phyloP scores from a whole-genome alignment of 1,140 invertebrate genomes.

The silkworm (Bombyx mori) region ASM3026992v2 NC_085125.1:8148001-8148500 shows the following conservation, averaged over 20 bases:
- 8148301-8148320: neutral
- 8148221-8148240: slow-evolving; percentile 35
- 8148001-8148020: slow-evolving; percentile 13
- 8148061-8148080: slow-evolving; percentile 8
- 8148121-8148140: slow-evolving; percentile 18
- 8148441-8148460: no score
- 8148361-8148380: neutral
- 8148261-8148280: slow-evolving; percentile 25
- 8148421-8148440: no score
- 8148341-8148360: neutral
- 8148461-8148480: neutral
- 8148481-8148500: neutral
- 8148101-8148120: slow-evolving; percentile 10
- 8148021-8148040: neutral
- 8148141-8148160: slow-evolving; percentile 33
- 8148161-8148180: slow-evolving; percentile 40
- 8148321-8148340: no score
- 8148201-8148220: slow-evolving; percentile 41
- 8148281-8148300: slow-evolving; percentile 16
- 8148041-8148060: slow-evolving; percentile 4
- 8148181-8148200: slow-evolving; percentile 48
- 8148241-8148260: slow-evolving; percentile 12
- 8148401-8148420: neutral
- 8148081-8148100: slow-evolving; percentile 15
- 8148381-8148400: neutral